Evolutionary conservation across 2,797 vertebrate species (phyloP), one percentile per base, ranked within the genome.

Genomic region (Natrix natrix): DNA sequence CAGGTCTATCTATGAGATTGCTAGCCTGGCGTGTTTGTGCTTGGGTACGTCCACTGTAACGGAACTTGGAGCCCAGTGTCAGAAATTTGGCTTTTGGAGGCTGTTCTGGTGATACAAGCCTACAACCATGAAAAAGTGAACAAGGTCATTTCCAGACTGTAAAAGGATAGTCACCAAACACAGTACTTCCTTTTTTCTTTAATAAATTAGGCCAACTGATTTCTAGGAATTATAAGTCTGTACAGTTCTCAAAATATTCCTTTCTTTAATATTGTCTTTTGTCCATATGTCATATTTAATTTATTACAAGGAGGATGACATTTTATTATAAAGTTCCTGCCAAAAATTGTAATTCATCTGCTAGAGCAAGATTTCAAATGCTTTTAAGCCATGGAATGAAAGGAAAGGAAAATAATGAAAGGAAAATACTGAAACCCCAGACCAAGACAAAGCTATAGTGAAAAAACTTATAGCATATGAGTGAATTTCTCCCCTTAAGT

Each of bases 31-130:
- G 98, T 0, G 98, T 98, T 97, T 99, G 99, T 1, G 98, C 98
- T 96, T 99, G 99, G 0, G 99, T 99, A 10, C 99, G 98, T 3
- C 99, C 99, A 0, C 99, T 99, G 96, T 99, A 99, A 91, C 99
- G 99, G 97, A 99, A 99, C 98, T 99, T 99, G 20, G 99, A 99
- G 88, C 99, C 99, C 98, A 99, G 95, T 43, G 99, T 99, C 95
- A 99, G 96, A 96, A 99, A 99, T 95, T 98, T 99, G 4, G 98
- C 98, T 97, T 99, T 99, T 91, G 98, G 97, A 87, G 99, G 98
- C 96, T 98, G 98, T 78, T 99, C 99, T 16, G 99, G 99, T 91
- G 98, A 97, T 5, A 98, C 97, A 93, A 99, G 98, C 96, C 99
- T 99, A 78, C 66, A 86, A 91, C 37, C 26, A 28, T 56, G 32